These are phyloP conservation scores for Myiothlypis chrysogaster DNA, from an alignment of 2,797 vertebrate genomes.

Conservation along the genomic window DNA sequence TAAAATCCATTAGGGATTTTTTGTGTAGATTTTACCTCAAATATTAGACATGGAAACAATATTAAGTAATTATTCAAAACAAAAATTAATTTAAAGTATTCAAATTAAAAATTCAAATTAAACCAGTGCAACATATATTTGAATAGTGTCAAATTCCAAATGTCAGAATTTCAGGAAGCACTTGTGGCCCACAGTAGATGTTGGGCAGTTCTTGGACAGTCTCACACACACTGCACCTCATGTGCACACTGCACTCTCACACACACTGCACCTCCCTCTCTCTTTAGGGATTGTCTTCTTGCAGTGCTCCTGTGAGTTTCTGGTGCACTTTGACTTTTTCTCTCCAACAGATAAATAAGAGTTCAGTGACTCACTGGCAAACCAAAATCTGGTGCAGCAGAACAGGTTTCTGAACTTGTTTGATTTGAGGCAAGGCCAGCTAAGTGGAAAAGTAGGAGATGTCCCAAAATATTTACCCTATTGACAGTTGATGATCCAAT, in stretches of 20 bases:
- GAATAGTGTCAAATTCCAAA: neutral
- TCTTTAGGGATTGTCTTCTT: neutral
- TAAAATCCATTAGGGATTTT: neutral
- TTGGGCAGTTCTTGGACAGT: neutral
- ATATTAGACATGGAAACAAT: neutral
- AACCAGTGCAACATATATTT: neutral
- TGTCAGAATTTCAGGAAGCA: neutral
- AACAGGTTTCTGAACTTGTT: neutral
- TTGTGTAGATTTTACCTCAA: neutral
- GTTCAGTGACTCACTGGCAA: neutral
- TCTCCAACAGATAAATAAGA: neutral
- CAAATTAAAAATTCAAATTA: neutral
- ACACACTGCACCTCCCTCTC: neutral
- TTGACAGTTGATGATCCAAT: neutral
- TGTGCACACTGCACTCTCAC: neutral
- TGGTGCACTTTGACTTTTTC: neutral
- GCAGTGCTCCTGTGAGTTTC: neutral
- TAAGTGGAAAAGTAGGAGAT: neutral
- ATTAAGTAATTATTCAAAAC: neutral
- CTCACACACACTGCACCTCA: neutral
- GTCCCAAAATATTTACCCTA: neutral
- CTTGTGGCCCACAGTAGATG: neutral
- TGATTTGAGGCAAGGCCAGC: neutral
- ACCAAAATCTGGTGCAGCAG: neutral
- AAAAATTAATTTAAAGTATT: neutral